These are phyloP conservation scores for Belonocnema kinseyi DNA, from an alignment of 1,140 invertebrate species.

Conservation along the genomic window DNA sequence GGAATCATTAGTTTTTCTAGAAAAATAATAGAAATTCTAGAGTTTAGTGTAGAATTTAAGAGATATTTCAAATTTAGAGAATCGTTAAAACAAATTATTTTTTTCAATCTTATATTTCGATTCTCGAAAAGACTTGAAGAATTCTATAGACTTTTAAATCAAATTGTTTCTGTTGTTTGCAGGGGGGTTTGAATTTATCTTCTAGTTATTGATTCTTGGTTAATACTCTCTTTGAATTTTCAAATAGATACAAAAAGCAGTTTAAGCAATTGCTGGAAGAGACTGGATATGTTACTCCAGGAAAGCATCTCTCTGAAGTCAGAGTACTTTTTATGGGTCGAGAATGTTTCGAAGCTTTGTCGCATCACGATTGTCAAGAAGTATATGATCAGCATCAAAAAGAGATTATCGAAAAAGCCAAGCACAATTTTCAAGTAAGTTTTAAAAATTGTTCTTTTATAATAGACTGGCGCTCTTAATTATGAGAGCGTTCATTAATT, in stretches of 20 bases:
- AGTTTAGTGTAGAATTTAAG: background rate
- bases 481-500: no score
- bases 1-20: background rate
- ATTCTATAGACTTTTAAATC: background rate
- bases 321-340: conserved; percentile 95
- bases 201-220: conserved; percentile 8
- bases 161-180: background rate
- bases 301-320: conserved; percentile 94
- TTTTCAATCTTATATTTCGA: background rate
- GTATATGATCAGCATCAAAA: conserved; percentile 97
- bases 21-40: background rate
- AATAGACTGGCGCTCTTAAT: background rate
- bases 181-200: background rate
- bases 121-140: background rate
- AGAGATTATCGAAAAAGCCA: conserved; percentile 92
- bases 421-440: conserved; percentile 90
- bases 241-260: conserved; percentile 88
- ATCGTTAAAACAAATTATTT: no score
- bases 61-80: no score
- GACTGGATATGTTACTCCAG: conserved; percentile 95
- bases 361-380: conserved; percentile 91
- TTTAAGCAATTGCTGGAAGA: conserved; percentile 96
- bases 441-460: background rate
- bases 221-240: conserved; percentile 17
- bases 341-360: conserved; percentile 94